These are phyloP conservation scores for Neria commutata DNA, from an alignment of 2,888 invertebrate species.

Conservation along the genomic window DNA sequence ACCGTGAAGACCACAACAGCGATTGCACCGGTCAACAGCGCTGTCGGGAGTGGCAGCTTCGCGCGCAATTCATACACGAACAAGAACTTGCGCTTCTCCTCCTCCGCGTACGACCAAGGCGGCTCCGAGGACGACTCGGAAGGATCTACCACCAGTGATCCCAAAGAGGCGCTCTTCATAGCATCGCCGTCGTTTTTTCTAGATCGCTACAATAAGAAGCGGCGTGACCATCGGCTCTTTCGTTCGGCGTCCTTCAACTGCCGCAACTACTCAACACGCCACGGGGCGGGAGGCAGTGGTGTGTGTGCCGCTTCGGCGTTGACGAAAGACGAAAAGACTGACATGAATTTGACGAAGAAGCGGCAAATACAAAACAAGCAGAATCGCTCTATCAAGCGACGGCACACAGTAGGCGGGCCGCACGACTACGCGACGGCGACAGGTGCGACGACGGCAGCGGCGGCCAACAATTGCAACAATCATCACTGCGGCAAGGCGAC, in stretches of 20 bases:
- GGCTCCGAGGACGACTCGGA: constrained; percentile 58
- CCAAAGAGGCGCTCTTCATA: constrained; percentile 57
- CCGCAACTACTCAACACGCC: constrained; percentile 60
- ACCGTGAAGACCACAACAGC: constrained; percentile 32
- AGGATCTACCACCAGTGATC: constrained; percentile 60
- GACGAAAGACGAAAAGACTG: constrained; percentile 78
- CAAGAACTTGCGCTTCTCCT: constrained; percentile 53
- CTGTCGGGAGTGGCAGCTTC: constrained; percentile 16
- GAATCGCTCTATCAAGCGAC: constrained; percentile 76
- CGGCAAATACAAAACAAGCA: constrained; percentile 66
- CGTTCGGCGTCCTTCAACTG: constrained; percentile 61
- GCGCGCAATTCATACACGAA: constrained; percentile 40
- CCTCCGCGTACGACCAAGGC: constrained; percentile 51
- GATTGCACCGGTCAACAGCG: too few species aligned
- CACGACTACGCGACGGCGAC: constrained; percentile 70
- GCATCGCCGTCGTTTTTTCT: constrained; percentile 58
- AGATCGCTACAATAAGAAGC: constrained; percentile 61
- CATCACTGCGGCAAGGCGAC: constrained; percentile 26
- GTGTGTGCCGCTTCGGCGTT: constrained; percentile 53
- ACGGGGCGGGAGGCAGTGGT: constrained; percentile 45
- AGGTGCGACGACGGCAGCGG: constrained; percentile 14
- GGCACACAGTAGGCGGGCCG: constrained; percentile 93
- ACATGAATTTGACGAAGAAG: constrained; percentile 78
- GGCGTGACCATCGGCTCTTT: constrained; percentile 60
- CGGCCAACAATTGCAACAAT: constrained; percentile 32